Evolutionary conservation across 2,113 vertebrate species (phyloP), one percentile per base, ranked within the genome.

Genomic region (Lepisosteus oculatus): DNA sequence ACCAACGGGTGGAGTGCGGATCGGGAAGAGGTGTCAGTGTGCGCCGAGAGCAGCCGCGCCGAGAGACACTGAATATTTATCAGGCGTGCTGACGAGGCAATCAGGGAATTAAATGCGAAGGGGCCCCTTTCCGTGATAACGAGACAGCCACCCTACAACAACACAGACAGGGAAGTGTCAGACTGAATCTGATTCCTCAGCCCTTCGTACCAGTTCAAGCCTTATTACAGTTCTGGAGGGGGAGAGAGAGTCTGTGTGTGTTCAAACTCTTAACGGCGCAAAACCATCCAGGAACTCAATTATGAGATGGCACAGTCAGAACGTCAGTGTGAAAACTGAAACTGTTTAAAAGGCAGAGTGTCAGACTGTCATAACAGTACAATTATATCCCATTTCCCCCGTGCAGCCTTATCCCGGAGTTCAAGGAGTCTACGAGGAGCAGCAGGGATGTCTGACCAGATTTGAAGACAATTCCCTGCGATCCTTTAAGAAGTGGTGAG

Each of bases 31-130:
- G 54, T 57, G 70, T 80, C 47, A 57, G 76, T 86, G 87, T 82
- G 76, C 77, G 77, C 76, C 83, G 85, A 87, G 84, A 61, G 72
- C 43, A 69, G 78, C 72, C 79, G 83, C 85, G 78, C 75, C 70
- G 65, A 67, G 76, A 17, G 45, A 47, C 62, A 29, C 65, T 89
- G 84, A 90, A 90, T 91, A 90, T 91, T 89, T 85, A 92, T 90
- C 79, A 78, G 71, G 41, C n/a, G 8, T 14, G 64, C 65, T 54
- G 56, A 83, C 79, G 82, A 77, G 65, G 65, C 59, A 74, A 76
- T 67, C 73, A 76, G 85, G 78, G 83, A 81, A 89, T 87, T 77
- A 82, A 75, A 84, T 72, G 57, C 77, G 77, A 86, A 75, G 84
- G 76, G 79, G 74, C 80, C 72, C 85, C 81, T 80, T 74, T 85